These are phyloP conservation scores for Coenonympha arcania DNA, from an alignment of 2,888 invertebrate species.

Conservation along the genomic window DNA sequence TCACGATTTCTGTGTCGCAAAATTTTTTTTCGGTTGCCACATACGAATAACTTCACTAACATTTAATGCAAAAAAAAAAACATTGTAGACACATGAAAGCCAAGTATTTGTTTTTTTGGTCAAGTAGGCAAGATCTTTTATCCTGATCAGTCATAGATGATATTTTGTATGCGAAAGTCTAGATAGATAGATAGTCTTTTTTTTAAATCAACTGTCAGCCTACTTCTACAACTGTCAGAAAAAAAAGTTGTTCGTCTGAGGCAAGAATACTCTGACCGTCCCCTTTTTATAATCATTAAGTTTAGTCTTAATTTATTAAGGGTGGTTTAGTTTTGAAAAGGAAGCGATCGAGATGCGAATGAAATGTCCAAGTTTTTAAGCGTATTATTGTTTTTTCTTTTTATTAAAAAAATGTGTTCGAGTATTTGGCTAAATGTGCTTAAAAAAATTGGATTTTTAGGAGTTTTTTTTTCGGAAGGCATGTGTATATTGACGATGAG, in stretches of 20 bases:
- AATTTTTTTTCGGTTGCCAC: conserved; percentile 11
- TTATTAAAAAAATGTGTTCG: background rate
- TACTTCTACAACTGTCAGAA: no score
- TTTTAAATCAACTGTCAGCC: no score
- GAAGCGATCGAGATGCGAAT: conserved; percentile 25
- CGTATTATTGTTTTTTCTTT: background rate
- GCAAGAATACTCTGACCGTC: conserved; percentile 19
- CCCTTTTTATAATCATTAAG: conserved; percentile 19
- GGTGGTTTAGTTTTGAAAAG: conserved; percentile 14
- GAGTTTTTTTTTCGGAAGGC: conserved; percentile 1
- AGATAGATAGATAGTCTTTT: no score
- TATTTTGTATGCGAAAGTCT: no score
- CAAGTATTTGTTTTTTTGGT: no score
- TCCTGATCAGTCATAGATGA: no score
- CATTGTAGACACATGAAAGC: no score
- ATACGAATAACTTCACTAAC: conserved; percentile 7
- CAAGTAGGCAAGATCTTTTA: no score
- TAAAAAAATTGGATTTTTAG: conserved; percentile 10
- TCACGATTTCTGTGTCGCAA: conserved; percentile 24
- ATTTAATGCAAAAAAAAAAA: no score
- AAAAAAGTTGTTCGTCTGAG: conserved; percentile 10
- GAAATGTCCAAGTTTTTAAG: conserved; percentile 17
- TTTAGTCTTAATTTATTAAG: conserved; percentile 13
- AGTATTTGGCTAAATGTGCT: conserved; percentile 8
- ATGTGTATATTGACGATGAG: background rate